Base-by-base conservation (phyloP, 2,113 vertebrate species). In the Benitochromis conjunctus region DNA sequence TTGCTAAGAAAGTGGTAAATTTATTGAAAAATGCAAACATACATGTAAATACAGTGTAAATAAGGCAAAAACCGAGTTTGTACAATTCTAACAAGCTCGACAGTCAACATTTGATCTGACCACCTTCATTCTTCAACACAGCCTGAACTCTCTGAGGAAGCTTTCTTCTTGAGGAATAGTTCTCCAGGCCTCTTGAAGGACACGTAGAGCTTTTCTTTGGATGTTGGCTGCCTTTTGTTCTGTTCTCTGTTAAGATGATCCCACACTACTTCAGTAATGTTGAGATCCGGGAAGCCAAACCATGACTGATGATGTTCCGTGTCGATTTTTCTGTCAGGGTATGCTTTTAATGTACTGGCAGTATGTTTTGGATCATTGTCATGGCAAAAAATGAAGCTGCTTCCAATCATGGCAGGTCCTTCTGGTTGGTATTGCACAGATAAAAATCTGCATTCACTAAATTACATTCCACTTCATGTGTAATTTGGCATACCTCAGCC, bases 281-380 rank as follows among this genome's bases (percentile, higher is more conserved):
- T 69, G 2, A 69, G 24, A n/a, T 46, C 38, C 6, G 66, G 41
- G 41, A 71, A 46, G 1, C 41, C 41, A 71, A 18, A 46, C 21
- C 41, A 11, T 0, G 13, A 46, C 21, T 10, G n/a, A 69, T 14
- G 7, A 21, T 69, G 64, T 1, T 43, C 0, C 14, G 24, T 43
- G n/a, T 26, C 38, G 18, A 1, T 46, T 38, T 26, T 69, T 71
- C 16, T 16, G 24, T 48, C 41, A 14, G 18, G 43, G 38, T 71
- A 71, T 71, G 38, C 13, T 41, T 71, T 71, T 46, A 26, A 26
- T 48, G 14, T 26, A 48, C 18, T 48, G 21, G 21, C 41, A 74
- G 14, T 48, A 16, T 74, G 5, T 46, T 71, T 46, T 26, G 64
- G 41, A 11, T 71, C 8, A 0, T 71, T 71, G 66, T 71, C 21